Conservation (phyloP, 2,888 invertebrate genomes). For the Lasioglossum leucozonium region DNA sequence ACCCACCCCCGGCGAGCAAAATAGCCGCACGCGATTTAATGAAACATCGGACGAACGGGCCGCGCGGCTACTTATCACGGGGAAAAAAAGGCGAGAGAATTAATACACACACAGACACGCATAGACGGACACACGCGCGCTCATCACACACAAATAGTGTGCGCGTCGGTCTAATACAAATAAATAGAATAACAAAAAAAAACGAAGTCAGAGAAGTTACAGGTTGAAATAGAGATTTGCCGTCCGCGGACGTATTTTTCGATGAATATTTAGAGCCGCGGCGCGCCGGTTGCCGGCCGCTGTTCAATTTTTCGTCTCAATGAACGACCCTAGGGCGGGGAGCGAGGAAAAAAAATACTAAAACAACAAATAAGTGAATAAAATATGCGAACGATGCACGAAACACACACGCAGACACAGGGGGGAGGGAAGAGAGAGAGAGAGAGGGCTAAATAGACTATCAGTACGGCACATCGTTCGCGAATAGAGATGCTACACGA, state of each 20-base stretch:
- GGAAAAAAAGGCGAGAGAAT: background rate
- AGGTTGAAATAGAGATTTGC: background rate
- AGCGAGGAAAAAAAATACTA: background rate
- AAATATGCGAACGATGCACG: conserved; percentile 17
- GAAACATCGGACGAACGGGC: background rate
- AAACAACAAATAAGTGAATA: conserved; percentile 1
- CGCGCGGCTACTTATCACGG: background rate
- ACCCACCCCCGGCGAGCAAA: background rate
- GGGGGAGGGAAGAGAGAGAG: conserved; percentile 43
- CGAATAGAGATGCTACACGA: conserved; percentile 58
- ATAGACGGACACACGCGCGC: too few species aligned
- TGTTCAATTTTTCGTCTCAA: background rate
- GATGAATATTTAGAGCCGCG: background rate
- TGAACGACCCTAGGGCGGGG: background rate
- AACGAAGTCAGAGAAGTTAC: background rate
- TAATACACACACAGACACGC: background rate
- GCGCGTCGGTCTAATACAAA: background rate
- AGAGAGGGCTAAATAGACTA: conserved; percentile 54
- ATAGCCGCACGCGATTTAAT: background rate
- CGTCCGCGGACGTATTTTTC: background rate
- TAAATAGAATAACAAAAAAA: conserved; percentile 1
- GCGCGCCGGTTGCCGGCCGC: background rate
- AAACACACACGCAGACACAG: too few species aligned
- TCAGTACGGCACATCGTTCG: conserved; percentile 50
- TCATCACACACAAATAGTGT: background rate